Base-by-base conservation (phyloP, 1,140 invertebrate species). In the Trichogramma pretiosum region DNA sequence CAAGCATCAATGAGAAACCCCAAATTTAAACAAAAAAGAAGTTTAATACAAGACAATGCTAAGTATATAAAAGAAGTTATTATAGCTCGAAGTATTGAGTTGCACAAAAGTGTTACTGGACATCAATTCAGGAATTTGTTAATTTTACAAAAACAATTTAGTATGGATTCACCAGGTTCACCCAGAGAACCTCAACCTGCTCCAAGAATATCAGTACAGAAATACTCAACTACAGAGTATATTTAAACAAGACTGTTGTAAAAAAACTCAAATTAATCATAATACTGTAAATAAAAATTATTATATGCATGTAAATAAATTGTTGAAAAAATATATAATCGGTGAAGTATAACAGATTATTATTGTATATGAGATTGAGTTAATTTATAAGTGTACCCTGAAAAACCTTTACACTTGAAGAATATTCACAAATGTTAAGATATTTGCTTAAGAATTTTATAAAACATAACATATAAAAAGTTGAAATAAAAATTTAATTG, bases 1-100 rank as follows among this genome's bases (percentile, higher is more conserved):
- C 74, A 78, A 40, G 53, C 64, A 16, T 78, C 82, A 1, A 62
- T 84, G 8, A 66, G 67, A 18, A 76, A 75, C 56, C 74, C 76
- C 19, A 74, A 76, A 50, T 73, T 79, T 16, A 67, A 73, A 48
- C 63, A 68, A 41, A 77, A 84, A 67, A 82, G 82, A 73, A 61
- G 11, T 46, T 33, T 16, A 13, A 13, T 5, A 5, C n/a, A n/a
- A n/a, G n/a, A n/a, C n/a, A 26, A 24, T 38, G 21, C 18, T 19
- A 22, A 23, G 23, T 38, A 18, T 11, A 21, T 38, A 18, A 38
- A 38, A 4, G 22, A 38, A 38, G 5, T 38, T 13, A 3, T 21
- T 21, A 10, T 72, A 16, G 53, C 46, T 17, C 54, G 67, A 16
- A 61, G 61, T 16, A 36, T 69, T 14, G 68, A 72, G 32, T 34